Conservation (phyloP, 2,797 vertebrate species). For the Rhabdophis nuchalis region DNA sequence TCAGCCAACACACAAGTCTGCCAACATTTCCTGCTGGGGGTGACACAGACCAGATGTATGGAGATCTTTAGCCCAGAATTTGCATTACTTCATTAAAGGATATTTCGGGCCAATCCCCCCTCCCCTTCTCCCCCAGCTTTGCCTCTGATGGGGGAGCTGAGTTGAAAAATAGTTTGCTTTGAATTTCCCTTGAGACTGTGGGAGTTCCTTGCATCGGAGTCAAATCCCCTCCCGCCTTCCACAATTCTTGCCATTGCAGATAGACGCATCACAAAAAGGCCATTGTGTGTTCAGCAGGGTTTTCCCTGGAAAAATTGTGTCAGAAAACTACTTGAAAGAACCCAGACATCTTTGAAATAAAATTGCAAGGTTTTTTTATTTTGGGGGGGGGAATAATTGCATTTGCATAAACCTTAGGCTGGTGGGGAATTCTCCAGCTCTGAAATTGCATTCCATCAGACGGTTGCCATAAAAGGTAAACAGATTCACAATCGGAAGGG, state of each 20-base stretch:
- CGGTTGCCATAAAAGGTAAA: not conserved
- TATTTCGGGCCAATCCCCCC: slow-evolving; percentile 6
- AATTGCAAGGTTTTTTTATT: not conserved
- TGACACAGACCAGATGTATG: slow-evolving; percentile 7
- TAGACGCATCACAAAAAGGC: not conserved
- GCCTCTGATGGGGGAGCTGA: slow-evolving; percentile 20
- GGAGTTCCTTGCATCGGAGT: not conserved
- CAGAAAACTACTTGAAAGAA: no score
- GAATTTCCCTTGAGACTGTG: slow-evolving; percentile 2
- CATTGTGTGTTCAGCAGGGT: not conserved
- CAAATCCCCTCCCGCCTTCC: no score
- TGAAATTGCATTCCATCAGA: not conserved
- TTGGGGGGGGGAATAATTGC: not conserved
- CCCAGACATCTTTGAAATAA: not conserved
- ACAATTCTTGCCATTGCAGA: not conserved
- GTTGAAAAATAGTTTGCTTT: not conserved
- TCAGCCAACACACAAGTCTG: slow-evolving; percentile 25
- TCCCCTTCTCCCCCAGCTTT: slow-evolving; percentile 14
- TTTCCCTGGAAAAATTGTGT: no score
- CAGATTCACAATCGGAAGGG: no score
- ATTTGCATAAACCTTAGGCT: not conserved
- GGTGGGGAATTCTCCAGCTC: no score
- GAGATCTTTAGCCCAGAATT: slow-evolving; percentile 44
- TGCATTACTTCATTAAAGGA: slow-evolving; percentile 44
- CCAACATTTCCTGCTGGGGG: slow-evolving; percentile 42